Base-by-base conservation (phyloP, 2,888 invertebrate species). In the Spilarctia lutea region DNA sequence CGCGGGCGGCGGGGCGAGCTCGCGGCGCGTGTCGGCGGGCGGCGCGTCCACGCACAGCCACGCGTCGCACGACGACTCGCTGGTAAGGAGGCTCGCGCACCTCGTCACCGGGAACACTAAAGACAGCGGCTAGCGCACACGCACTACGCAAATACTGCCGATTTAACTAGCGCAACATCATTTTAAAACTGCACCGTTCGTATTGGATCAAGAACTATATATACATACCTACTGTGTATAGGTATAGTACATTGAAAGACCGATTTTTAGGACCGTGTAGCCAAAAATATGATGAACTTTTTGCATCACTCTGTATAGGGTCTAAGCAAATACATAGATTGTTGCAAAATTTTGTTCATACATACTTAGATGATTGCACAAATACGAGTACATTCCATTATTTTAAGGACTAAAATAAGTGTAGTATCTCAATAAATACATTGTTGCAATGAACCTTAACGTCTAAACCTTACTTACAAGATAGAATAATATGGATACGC, bases 81-180 rank as follows among this genome's bases (percentile, higher is more conserved):
- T 98, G 98, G 98, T 98, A 97, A 97, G 97, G 96, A 96, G 96
- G 90, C 94, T 97, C 92, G 96, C 96, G 74, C 96, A 96, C 81
- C 96, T 97, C 89, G 96, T 97, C 94, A 96, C 93, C 18, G 90
- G 91, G 63, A 91, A 91, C n/a, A 89, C 90, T 60, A 91, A 91
- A 81, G 88, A 89, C 71, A 72, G 56, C 42, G 48, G 13, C 20
- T 65, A 72, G 72, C 68, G 10, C 18, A 3, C 45, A 45, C 42
- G 10, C 45, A 20, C 45, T 60, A 11, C 18, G 18, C 11, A 30
- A 16, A 30, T 63, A 30, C 30, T 30, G 18, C 63, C 18, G 30
- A 63, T 63, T 30, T 27, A 13, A 27, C n/a, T 2, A 13, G 13
- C 6, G 2, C 27, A 60, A 60, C 56, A 27, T n/a, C 10, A n/a